phyloP scores from a whole-genome alignment of 1,140 invertebrate species.

The Drosophila bocqueti region DNA sequence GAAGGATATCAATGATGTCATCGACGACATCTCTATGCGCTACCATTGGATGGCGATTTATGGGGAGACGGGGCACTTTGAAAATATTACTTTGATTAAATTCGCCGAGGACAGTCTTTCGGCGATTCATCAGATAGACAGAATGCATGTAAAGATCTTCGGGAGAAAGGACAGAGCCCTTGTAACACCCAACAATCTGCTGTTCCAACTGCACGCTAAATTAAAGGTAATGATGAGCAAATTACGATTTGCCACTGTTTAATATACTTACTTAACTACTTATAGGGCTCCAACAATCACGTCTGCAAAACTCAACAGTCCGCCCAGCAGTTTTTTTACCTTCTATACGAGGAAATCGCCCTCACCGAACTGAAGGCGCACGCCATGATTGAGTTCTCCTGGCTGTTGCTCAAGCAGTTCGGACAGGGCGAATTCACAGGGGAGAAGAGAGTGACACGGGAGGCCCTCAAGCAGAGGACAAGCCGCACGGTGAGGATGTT shows the following conservation, averaged over 20 bases:
- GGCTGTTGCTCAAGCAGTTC: background rate
- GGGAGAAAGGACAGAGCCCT: background rate
- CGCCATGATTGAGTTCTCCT: background rate
- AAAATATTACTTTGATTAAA: background rate
- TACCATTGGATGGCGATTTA: background rate
- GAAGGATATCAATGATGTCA: conserved; percentile 1
- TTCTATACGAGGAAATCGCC: background rate
- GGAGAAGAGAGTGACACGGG: background rate
- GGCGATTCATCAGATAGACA: background rate
- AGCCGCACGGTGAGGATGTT: background rate
- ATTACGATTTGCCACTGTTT: background rate
- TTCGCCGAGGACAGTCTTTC: conserved; percentile 1
- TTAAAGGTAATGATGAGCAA: background rate
- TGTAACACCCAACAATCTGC: background rate
- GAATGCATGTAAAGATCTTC: background rate
- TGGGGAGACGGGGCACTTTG: background rate
- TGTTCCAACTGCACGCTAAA: background rate
- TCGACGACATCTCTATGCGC: background rate
- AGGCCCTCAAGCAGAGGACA: background rate
- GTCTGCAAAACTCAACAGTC: background rate
- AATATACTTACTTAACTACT: background rate
- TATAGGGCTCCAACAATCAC: background rate
- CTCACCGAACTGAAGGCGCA: background rate
- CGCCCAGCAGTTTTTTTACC: background rate
- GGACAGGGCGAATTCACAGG: background rate